Evolutionary conservation across 2,113 vertebrate genomes (phyloP), one percentile per base, ranked within the genome.

Genomic region (Platycercus adscitus): DNA sequence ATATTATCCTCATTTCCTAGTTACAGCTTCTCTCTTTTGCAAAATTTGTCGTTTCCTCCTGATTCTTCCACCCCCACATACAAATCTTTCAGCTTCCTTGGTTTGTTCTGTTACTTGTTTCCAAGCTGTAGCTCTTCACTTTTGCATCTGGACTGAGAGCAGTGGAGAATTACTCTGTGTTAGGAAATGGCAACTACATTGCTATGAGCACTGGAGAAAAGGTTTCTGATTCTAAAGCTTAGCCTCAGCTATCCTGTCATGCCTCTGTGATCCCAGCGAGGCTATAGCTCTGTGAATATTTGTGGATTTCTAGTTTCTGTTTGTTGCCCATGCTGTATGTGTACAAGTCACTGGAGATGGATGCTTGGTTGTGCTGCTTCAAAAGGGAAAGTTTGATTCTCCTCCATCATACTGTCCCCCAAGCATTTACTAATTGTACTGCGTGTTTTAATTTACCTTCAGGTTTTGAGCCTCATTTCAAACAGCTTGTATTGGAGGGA

Each of bases 21-120:
- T 53, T 91, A 47, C 46, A 87, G 29, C 26, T 86, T 63, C 41
- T 69, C 6, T 83, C 69, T 53, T 71, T 56, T 60, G 85, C n/a
- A 64, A 63, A 91, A 85, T 93, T 93, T 84, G 52, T 75, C 88
- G 79, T 95, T 96, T 94, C 49, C n/a, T 44, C 25, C 68, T 82
- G 50, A 3, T 90, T 91, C 86, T 86, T 93, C 50, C 44, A 72
- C 90, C 84, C 81, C 56, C 46, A 91, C 33, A 61, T 64, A 50
- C 13, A 68, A 79, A 93, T 64, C 52, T 85, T n/a, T 79, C 71
- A 50, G 39, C 19, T 79, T 87, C 52, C 25, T 75, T 76, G 39
- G 25, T 60, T 85, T 66, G 31, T 87, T 93, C 49, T 81, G 29
- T 79, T 89, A 33, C 28, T 88, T 41, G 26, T 91, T 89, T 72